Percentiles rank a stretch among this genome's conserved stretches.
Conservation (phyloP, 2,888 invertebrate species). For the Stenodema calcarata region DNA sequence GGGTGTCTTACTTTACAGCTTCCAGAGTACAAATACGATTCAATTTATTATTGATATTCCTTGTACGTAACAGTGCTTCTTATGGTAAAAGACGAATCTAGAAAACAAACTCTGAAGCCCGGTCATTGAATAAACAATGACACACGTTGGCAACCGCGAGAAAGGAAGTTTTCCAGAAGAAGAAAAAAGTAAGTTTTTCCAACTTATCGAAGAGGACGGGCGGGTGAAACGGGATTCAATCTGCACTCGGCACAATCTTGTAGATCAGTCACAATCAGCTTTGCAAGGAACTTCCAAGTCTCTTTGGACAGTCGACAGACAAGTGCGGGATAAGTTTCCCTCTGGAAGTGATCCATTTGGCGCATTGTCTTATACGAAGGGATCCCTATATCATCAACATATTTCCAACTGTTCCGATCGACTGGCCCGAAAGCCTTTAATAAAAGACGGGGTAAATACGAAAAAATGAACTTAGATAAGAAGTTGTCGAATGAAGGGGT, state of each 20-base stretch:
- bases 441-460: slow-evolving; percentile 13
- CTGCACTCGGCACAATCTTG: slow-evolving; percentile 6
- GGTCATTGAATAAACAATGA: not conserved
- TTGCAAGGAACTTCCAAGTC: not conserved
- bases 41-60: not conserved
- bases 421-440: slow-evolving; percentile 11
- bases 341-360: slow-evolving; percentile 17
- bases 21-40: no score
- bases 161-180: not conserved
- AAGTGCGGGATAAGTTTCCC: not conserved
- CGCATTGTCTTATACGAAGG: not conserved
- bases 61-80: not conserved
- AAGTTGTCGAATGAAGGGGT: slow-evolving; percentile 31
- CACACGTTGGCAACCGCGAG: not conserved
- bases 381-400: slow-evolving; percentile 29
- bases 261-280: slow-evolving; percentile 40
- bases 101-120: not conserved
- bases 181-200: not conserved
- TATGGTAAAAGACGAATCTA: not conserved
- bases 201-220: not conserved
- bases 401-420: slow-evolving; percentile 17
- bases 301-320: slow-evolving; percentile 11
- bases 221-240: not conserved
- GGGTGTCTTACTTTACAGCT: no score
- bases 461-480: not conserved